phyloP scores from a whole-genome alignment of 1,140 invertebrate species.

The Forficula auricularia region DNA sequence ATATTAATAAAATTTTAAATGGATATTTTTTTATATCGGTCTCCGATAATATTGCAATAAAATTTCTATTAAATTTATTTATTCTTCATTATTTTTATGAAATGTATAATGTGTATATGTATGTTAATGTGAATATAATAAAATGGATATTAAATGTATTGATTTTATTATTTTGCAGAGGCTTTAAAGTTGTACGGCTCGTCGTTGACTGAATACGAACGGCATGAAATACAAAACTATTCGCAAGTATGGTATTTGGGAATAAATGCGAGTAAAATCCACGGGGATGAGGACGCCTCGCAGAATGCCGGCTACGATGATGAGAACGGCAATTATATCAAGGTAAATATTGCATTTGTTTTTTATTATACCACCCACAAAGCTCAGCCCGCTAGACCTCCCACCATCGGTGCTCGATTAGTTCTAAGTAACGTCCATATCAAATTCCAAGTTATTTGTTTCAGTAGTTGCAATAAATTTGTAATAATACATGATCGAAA shows the following conservation, averaged over 20 bases:
- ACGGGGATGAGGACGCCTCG: slow-evolving; percentile 54
- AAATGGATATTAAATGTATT: slow-evolving; percentile 1
- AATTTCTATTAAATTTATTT: background rate
- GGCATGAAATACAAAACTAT: slow-evolving; percentile 67
- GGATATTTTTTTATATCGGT: too few relatives aligned
- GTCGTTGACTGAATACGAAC: slow-evolving; percentile 68
- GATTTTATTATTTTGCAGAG: slow-evolving; percentile 35
- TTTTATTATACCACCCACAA: too few relatives aligned
- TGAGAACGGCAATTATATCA: slow-evolving; percentile 82
- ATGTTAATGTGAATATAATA: background rate
- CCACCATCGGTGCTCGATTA: too few relatives aligned
- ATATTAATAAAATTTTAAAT: too few relatives aligned
- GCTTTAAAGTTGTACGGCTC: slow-evolving; percentile 62
- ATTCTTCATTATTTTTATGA: too few relatives aligned
- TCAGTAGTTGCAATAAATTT: too few relatives aligned
- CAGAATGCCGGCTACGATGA: slow-evolving; percentile 78
- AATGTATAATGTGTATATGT: background rate
- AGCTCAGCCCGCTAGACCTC: too few relatives aligned
- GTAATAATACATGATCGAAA: too few relatives aligned
- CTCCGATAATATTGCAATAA: too few relatives aligned
- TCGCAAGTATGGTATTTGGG: slow-evolving; percentile 82
- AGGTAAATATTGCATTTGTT: slow-evolving; percentile 34
- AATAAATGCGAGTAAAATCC: slow-evolving; percentile 64
- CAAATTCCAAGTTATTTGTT: too few relatives aligned
- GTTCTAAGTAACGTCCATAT: too few relatives aligned